Evolutionary conservation across 2,888 invertebrate genomes (phyloP), one percentile per base, ranked within the genome.

Genomic region (Drosophila rubida): DNA sequence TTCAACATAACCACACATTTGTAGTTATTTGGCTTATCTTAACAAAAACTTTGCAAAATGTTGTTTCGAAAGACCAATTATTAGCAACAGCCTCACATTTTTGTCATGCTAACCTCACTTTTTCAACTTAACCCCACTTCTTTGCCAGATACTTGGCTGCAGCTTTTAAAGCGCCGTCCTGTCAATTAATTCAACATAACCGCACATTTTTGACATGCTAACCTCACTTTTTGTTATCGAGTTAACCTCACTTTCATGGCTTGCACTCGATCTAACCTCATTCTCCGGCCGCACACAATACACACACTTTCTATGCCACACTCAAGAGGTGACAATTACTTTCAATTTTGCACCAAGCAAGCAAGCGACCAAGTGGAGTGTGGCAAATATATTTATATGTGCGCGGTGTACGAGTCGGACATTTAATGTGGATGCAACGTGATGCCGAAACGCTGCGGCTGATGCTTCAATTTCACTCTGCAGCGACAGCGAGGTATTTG

Each of bases 271-370:
- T 16, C 30, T 57, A 67, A 63, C 41, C 49, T 25, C 37, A 58
- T 45, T 65, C 50, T 58, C 13, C 2, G 8, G 1, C 23, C 37
- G 13, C 3, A 25, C 19, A n/a, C 60, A 70, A 58, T n/a, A 49
- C 58, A 60, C 63, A 69, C 63, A 69, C 82, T 79, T 81, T 79
- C 79, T 45, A 69, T 54, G 71, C 61, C 67, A 58, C 59, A 48
- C 59, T 55, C 53, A 45, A 65, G 59, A 83, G 85, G 82, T 82
- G 82, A 85, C 85, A 85, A 85, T 83, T 80, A 85, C 82, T 83
- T 83, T 83, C 85, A 78, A 78, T 83, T 83, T 85, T 82, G 44
- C 63, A 65, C 45, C 62, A 67, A 78, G 51, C 51, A 11, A n/a
- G n/a, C n/a, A n/a, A n/a, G n/a, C n/a, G n/a, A n/a, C n/a, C n/a